phyloP scores from a whole-genome alignment of 2,888 invertebrate genomes.

The Synanthedon tipuliformis region DNA sequence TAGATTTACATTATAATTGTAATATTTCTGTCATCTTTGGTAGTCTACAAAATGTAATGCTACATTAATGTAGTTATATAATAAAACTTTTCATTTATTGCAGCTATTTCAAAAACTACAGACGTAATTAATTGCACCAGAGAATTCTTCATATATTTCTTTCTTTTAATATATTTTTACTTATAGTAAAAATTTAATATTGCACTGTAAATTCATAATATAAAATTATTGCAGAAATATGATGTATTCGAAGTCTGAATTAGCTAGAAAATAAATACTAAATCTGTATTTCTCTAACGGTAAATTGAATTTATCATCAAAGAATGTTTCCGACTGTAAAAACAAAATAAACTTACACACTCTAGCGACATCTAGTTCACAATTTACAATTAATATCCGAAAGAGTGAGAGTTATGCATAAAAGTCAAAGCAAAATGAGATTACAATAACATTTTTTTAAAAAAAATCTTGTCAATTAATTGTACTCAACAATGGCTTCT shows the following conservation, averaged over 20 bases:
- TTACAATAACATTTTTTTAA: background rate
- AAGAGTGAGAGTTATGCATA: background rate
- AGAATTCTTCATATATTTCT: slow-evolving; percentile 25
- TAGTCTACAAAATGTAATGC: slow-evolving; percentile 22
- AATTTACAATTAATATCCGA: background rate
- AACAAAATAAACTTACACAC: background rate
- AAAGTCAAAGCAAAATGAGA: background rate
- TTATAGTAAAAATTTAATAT: slow-evolving; percentile 64
- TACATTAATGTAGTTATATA: slow-evolving; percentile 17
- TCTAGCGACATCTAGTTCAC: background rate
- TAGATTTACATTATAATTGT: slow-evolving; percentile 9
- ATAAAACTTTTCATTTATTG: slow-evolving; percentile 15
- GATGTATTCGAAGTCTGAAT: too few relatives aligned
- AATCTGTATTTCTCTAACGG: too few relatives aligned
- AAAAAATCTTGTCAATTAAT: background rate
- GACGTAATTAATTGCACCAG: slow-evolving; percentile 43
- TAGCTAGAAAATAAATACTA: too few relatives aligned
- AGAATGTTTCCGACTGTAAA: too few relatives aligned
- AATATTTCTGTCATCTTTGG: slow-evolving; percentile 48
- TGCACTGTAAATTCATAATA: slow-evolving; percentile 51
- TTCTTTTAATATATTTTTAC: slow-evolving; percentile 35
- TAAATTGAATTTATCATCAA: too few relatives aligned
- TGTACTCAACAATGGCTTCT: slow-evolving; percentile 2
- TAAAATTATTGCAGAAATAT: slow-evolving; percentile 1
- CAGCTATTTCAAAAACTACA: slow-evolving; percentile 11